phyloP scores from a whole-genome alignment of 1,140 invertebrate species.

The Cotesia vestalis region DNA sequence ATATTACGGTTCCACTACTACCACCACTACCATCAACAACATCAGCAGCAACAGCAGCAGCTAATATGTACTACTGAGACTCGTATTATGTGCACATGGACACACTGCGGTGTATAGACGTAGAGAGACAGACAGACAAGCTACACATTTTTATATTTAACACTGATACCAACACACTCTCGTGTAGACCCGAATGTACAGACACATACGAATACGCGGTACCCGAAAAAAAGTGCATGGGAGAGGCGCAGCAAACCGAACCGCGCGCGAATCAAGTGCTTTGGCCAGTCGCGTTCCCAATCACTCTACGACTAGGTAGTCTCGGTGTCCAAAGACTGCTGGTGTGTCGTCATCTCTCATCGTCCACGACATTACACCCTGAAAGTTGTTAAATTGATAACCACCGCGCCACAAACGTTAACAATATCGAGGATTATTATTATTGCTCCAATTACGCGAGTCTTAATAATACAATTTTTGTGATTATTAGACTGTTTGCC shows the following conservation, averaged over 20 bases:
- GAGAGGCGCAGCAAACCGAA: slow-evolving; percentile 65
- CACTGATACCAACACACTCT: slow-evolving; percentile 8
- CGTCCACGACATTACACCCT: slow-evolving; percentile 15
- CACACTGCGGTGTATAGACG: no score
- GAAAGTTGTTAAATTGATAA: slow-evolving; percentile 14
- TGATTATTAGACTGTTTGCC: no score
- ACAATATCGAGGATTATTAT: no score
- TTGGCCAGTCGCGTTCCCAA: slow-evolving; percentile 68
- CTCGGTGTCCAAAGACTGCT: slow-evolving; percentile 58
- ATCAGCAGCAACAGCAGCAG: no score
- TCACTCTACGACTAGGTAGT: slow-evolving; percentile 68
- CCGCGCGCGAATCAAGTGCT: slow-evolving; percentile 67
- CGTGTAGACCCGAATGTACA: slow-evolving; percentile 15
- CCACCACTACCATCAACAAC: no score
- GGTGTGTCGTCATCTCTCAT: slow-evolving; percentile 43
- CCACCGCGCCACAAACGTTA: slow-evolving; percentile 33
- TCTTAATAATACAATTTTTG: no score
- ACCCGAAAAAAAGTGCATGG: slow-evolving; percentile 59
- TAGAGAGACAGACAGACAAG: no score
- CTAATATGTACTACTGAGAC: no score
- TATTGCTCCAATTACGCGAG: no score
- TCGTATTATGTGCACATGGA: no score
- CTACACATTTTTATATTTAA: background rate
- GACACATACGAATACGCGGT: slow-evolving; percentile 36
- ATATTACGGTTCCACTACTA: background rate